Conservation (phyloP, 2,797 vertebrate genomes). For the Halcyon chelicuti region DNA sequence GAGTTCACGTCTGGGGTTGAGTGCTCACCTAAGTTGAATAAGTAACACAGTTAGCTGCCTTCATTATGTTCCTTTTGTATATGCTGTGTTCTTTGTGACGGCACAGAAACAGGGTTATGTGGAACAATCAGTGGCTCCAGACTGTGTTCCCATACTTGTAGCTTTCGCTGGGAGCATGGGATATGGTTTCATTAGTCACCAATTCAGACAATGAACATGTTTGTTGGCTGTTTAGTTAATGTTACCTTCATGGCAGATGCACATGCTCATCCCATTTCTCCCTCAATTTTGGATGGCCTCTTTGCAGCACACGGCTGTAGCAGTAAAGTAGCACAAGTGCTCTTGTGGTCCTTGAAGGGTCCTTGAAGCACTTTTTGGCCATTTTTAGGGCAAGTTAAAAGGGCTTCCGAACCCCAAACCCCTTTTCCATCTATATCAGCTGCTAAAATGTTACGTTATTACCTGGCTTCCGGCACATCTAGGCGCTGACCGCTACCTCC, state of each 20-base stretch:
- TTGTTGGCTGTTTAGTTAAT: not conserved
- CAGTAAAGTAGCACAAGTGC: not conserved
- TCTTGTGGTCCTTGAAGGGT: no score
- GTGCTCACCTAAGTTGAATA: not conserved
- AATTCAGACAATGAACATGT: not conserved
- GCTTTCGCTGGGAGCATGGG: fast-evolving
- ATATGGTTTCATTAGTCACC: not conserved
- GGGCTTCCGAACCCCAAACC: not conserved
- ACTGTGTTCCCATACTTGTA: not conserved
- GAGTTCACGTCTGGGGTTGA: slow-evolving; percentile 49
- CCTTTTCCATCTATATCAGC: not conserved
- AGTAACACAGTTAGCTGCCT: not conserved
- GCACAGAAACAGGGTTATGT: not conserved
- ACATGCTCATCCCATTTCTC: not conserved
- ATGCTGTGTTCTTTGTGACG: not conserved
- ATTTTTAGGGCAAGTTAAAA: fast-evolving
- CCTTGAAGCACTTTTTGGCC: not conserved
- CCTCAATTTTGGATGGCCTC: not conserved
- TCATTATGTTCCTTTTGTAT: not conserved
- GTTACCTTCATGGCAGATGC: not conserved
- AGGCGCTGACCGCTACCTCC: not conserved
- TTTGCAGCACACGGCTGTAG: not conserved
- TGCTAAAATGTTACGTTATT: not conserved
- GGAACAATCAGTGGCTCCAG: not conserved
- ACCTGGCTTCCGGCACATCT: fast-evolving